These are phyloP conservation scores for Pelagia noctiluca DNA, from an alignment of 30 jellyfish, hydroid and myxozoan genomes.

Conservation along the genomic window DNA sequence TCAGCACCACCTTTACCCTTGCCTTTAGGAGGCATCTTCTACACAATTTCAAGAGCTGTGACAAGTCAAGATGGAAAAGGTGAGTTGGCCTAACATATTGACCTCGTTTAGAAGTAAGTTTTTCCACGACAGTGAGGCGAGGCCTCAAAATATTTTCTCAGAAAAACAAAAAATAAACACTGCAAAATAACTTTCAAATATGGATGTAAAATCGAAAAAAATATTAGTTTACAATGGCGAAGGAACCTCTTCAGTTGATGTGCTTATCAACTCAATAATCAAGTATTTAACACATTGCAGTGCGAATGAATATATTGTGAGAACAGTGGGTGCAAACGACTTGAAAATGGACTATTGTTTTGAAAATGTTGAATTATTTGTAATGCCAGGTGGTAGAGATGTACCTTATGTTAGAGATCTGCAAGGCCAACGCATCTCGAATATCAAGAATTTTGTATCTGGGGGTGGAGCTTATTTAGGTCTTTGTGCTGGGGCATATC, in stretches of 20 bases:
- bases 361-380: slow-evolving; percentile 35
- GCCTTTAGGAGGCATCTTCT: slow-evolving; percentile 52
- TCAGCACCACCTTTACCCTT: slow-evolving; percentile 61
- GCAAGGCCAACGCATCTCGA: slow-evolving; percentile 40
- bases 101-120: no score
- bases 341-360: slow-evolving; percentile 24
- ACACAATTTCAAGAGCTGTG: no score
- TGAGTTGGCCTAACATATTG: no score
- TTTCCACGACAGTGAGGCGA: no score
- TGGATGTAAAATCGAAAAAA: background rate
- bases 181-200: no score
- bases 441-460: slow-evolving; percentile 36
- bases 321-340: slow-evolving; percentile 32
- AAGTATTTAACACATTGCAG: no score
- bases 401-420: slow-evolving; percentile 72
- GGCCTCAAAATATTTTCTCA: no score
- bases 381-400: slow-evolving; percentile 95
- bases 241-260: slow-evolving; percentile 71
- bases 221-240: slow-evolving; percentile 69
- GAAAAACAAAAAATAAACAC: no score
- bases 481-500: slow-evolving; percentile 95
- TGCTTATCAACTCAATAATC: slow-evolving; percentile 34
- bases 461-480: slow-evolving; percentile 91
- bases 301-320: background rate
- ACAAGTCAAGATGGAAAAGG: no score